These are phyloP conservation scores for Lasioglossum baleicum DNA, from an alignment of 1,140 invertebrate species.

Conservation along the genomic window DNA sequence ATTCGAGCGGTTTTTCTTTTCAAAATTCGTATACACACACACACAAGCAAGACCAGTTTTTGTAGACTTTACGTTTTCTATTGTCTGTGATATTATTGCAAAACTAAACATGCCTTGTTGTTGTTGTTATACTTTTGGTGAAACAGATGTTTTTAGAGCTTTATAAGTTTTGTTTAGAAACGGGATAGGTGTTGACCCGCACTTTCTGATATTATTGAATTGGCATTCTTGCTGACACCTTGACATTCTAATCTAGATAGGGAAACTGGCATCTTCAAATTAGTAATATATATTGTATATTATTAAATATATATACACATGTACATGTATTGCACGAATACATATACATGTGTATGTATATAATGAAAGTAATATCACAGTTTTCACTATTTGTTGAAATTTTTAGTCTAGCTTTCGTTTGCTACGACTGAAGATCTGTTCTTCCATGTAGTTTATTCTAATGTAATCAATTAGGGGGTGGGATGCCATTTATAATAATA, in stretches of 20 bases:
- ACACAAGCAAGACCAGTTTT: slow-evolving; percentile 40
- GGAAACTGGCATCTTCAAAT: slow-evolving; percentile 57
- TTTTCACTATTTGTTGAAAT: slow-evolving; percentile 58
- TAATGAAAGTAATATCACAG: slow-evolving; percentile 55
- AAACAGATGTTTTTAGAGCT: slow-evolving; percentile 52
- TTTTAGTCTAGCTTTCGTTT: slow-evolving; percentile 67
- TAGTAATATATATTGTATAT: slow-evolving; percentile 40
- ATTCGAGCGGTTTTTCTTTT: slow-evolving; percentile 25
- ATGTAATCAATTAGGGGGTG: slow-evolving; percentile 66
- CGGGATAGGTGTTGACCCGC: background rate
- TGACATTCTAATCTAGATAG: slow-evolving; percentile 50
- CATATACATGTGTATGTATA: slow-evolving; percentile 25
- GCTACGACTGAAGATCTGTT: slow-evolving; percentile 73
- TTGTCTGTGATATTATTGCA: slow-evolving; percentile 67
- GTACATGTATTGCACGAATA: slow-evolving; percentile 9
- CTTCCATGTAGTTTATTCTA: slow-evolving; percentile 76
- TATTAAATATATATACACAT: slow-evolving; percentile 31
- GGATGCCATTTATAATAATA: slow-evolving; percentile 64
- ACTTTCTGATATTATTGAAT: slow-evolving; percentile 44
- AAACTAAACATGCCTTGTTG: slow-evolving; percentile 50
- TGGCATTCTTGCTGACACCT: slow-evolving; percentile 65
- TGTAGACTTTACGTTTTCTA: slow-evolving; percentile 60
- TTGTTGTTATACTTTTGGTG: slow-evolving; percentile 57
- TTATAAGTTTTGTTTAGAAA: slow-evolving; percentile 51
- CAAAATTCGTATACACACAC: slow-evolving; percentile 42